phyloP scores from a whole-genome alignment of 2,113 vertebrate genomes.

The Corythaixoides concolor region DNA sequence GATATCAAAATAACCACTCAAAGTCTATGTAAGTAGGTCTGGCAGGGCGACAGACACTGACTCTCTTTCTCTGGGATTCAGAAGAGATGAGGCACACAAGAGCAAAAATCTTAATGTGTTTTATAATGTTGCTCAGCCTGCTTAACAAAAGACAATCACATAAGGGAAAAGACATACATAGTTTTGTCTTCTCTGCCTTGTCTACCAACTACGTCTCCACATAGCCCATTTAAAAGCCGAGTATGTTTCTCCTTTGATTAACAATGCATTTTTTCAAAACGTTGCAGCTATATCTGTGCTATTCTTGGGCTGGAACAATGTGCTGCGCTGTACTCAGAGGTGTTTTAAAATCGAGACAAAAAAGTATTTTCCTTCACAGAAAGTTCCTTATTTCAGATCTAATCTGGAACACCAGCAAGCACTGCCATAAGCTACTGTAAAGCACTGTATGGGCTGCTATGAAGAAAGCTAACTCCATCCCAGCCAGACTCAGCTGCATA shows the following conservation, averaged over 20 bases:
- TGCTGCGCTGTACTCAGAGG: background rate
- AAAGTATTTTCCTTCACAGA: background rate
- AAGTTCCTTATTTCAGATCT: background rate
- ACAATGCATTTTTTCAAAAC: background rate
- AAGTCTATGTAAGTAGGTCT: background rate
- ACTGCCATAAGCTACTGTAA: background rate
- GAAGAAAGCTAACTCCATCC: background rate
- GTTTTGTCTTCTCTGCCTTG: background rate
- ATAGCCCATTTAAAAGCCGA: background rate
- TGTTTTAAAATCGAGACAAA: background rate
- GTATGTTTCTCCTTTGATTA: background rate
- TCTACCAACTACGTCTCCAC: background rate
- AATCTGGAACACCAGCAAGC: background rate
- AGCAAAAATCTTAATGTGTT: background rate
- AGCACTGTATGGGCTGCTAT: background rate
- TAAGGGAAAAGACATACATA: background rate
- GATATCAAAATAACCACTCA: background rate
- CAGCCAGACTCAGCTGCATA: background rate
- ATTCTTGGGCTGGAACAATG: background rate
- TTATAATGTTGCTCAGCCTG: background rate
- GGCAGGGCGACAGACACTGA: background rate
- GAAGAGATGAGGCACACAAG: background rate
- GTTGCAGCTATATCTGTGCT: background rate
- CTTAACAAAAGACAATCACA: background rate
- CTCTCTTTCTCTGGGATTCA: background rate